Evolutionary conservation across 1,140 invertebrate species (phyloP), one percentile per base, ranked within the genome.

Genomic region (Eriocheir sinensis): DNA sequence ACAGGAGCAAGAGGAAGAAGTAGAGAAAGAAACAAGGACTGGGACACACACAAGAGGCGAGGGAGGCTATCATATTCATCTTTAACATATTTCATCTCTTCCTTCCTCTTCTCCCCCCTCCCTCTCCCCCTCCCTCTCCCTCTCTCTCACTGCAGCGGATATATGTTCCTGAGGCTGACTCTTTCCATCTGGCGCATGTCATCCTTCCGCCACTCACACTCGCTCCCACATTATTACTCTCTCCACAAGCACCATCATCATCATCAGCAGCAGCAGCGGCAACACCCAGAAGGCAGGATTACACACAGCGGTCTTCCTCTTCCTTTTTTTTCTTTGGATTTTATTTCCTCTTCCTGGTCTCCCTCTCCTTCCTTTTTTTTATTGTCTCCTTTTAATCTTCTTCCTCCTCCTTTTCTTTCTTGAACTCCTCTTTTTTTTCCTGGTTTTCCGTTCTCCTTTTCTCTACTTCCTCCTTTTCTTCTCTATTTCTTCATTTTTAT

Each of bases 191-290:
- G n/a, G 60, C 21, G 6, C 0, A 4, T n/a, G 60, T 72, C 60
- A 72, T 72, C 21, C n/a, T 72, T n/a, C n/a, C n/a, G 60, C 60
- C 60, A 72, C 60, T 72, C 60, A n/a, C 60, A n/a, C 60, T 72
- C 21, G 21, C 60, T 72, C 3, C 60, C 60, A n/a, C 60, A 72
- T 3, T 72, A 72, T 72, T 72, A n/a, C 60, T 72, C 27, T n/a
- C 21, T 72, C 60, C 6, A 4, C 60, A 72, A n/a, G 60, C 27
- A 72, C n/a, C 17, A 72, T 4, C 60, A 12, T n/a, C n/a, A 6
- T n/a, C 60, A n/a, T n/a, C n/a, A n/a, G n/a, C n/a, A n/a, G n/a
- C n/a, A n/a, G n/a, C 44, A 8, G 44, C 60, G 60, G 21, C 60
- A 72, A 21, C 60, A 72, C 21, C 60, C 8, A 4, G 21, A n/a